Evolutionary conservation across 2,113 vertebrate genomes (phyloP).

Genomic region (Apteryx owenii): DNA sequence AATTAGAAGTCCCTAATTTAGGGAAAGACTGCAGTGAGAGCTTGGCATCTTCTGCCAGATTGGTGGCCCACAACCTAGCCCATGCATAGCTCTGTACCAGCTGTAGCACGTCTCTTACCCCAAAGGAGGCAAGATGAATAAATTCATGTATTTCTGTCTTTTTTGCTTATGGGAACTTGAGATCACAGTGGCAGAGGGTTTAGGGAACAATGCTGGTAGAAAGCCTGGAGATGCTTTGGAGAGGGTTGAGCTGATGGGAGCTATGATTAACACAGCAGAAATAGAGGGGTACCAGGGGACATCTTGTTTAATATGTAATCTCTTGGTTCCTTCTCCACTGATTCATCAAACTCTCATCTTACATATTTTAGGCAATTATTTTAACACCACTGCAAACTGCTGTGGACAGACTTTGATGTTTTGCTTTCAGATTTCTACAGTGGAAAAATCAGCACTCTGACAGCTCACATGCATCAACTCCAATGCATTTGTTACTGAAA

Average conservation of each 20-base stretch:
- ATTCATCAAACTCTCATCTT: neutral
- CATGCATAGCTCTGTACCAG: neutral
- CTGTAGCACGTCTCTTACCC: neutral
- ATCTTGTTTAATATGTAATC: neutral
- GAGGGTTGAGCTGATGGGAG: neutral
- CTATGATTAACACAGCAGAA: neutral
- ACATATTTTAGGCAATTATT: neutral
- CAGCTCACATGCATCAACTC: neutral
- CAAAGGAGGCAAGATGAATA: neutral
- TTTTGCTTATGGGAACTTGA: neutral
- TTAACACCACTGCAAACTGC: neutral
- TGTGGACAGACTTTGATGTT: neutral
- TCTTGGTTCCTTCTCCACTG: neutral
- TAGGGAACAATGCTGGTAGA: neutral
- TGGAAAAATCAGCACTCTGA: neutral
- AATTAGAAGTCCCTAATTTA: neutral
- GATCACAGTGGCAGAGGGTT: neutral
- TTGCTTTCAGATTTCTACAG: neutral
- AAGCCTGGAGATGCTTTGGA: neutral
- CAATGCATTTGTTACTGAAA: neutral
- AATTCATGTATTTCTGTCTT: neutral
- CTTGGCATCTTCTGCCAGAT: neutral
- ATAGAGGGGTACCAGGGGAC: neutral
- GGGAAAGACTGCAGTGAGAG: neutral
- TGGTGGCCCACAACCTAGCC: neutral